phyloP scores from a whole-genome alignment of 35 echinoderm and acorn worm species.

The Ophiothrix spiculata region DNA sequence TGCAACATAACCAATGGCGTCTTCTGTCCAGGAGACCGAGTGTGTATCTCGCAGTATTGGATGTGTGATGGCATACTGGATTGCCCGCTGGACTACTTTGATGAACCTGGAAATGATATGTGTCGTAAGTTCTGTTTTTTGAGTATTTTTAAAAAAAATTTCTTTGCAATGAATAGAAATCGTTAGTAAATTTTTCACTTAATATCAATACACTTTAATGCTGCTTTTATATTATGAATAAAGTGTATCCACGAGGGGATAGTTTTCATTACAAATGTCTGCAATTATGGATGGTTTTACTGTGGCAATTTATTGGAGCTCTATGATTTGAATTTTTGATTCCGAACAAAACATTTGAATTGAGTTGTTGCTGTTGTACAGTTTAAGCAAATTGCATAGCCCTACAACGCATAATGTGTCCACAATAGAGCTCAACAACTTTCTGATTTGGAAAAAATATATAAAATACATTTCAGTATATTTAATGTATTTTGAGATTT shows the following conservation, averaged over 20 bases:
- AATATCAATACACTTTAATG: not conserved
- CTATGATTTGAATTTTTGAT: not conserved
- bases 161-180: not conserved
- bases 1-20: constrained; percentile 25
- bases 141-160: not conserved
- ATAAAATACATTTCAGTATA: not conserved
- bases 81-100: constrained; percentile 39
- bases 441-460: not conserved
- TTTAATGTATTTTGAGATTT: not conserved
- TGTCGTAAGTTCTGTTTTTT: constrained; percentile 25
- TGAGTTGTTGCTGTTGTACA: not conserved
- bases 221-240: not conserved
- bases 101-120: constrained; percentile 32
- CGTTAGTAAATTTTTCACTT: not conserved
- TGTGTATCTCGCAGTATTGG: constrained; percentile 49
- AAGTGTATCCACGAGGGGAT: not conserved
- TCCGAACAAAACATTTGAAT: not conserved
- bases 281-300: not conserved
- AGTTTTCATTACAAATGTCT: not conserved
- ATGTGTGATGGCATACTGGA: constrained; percentile 60
- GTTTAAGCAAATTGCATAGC: too few relatives aligned
- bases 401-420: too few relatives aligned
- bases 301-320: not conserved
- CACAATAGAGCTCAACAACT: too few relatives aligned
- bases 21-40: constrained; percentile 46